phyloP scores from a whole-genome alignment of 53 echinoderm and acorn worm genomes.

The Hippasteria phrygiana region DNA sequence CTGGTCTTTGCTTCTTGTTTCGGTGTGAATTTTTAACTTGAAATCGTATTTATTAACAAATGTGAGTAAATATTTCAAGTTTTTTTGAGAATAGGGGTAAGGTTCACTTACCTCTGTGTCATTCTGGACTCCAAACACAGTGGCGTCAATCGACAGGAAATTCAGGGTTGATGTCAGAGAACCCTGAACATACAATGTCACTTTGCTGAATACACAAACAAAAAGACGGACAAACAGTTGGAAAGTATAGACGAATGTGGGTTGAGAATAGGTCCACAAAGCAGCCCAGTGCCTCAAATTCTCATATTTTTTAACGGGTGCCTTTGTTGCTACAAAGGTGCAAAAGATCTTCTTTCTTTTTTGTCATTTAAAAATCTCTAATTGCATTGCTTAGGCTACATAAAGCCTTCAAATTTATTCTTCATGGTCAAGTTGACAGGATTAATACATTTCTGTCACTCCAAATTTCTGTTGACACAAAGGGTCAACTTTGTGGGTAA shows the following conservation, averaged over 20 bases:
- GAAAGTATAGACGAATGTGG: background rate
- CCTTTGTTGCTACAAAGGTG: too few relatives aligned
- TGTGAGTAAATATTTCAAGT: background rate
- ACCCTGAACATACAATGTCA: background rate
- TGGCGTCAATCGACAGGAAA: conserved; percentile 39
- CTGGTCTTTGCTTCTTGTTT: too few relatives aligned
- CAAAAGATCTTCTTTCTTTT: too few relatives aligned
- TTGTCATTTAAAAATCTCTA: background rate
- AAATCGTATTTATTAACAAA: background rate
- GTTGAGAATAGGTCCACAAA: background rate
- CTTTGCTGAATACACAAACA: background rate
- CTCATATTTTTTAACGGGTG: too few relatives aligned
- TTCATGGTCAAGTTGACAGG: too few relatives aligned
- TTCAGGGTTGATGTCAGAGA: background rate
- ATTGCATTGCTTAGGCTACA: too few relatives aligned
- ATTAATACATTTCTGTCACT: too few relatives aligned
- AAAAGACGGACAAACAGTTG: background rate
- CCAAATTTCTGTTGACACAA: too few relatives aligned
- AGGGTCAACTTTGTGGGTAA: too few relatives aligned
- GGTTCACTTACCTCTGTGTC: conserved; percentile 1
- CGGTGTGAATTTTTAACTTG: too few relatives aligned
- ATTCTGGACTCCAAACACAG: conserved; percentile 19
- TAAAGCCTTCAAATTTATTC: too few relatives aligned
- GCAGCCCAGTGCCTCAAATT: too few relatives aligned
- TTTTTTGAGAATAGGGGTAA: background rate